phyloP scores from a whole-genome alignment of 2,888 invertebrate species.

The Lochmaea capreae region DNA sequence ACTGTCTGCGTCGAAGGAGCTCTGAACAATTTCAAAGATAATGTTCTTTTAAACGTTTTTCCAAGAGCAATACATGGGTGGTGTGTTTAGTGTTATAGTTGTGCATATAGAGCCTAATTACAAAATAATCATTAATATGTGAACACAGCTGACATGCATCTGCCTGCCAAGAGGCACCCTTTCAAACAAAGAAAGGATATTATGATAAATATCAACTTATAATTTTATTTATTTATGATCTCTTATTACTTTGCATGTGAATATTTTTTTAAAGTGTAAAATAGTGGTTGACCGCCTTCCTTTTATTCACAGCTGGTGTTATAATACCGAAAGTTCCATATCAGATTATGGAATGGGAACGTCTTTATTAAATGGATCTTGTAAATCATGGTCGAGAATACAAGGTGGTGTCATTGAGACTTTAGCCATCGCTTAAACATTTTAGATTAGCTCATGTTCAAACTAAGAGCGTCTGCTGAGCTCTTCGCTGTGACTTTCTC shows the following conservation, averaged over 20 bases:
- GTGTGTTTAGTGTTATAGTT: slow-evolving; percentile 59
- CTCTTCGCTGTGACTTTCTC: too few species aligned
- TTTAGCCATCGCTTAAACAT: too few species aligned
- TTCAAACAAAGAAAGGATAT: slow-evolving; percentile 65
- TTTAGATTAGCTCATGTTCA: not conserved
- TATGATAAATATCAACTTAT: slow-evolving; percentile 65
- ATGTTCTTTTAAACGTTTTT: slow-evolving; percentile 37
- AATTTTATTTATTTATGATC: slow-evolving; percentile 64
- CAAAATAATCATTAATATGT: slow-evolving; percentile 66
- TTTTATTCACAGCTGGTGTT: slow-evolving; percentile 25
- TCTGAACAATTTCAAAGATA: slow-evolving; percentile 24
- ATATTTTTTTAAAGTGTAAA: slow-evolving; percentile 37
- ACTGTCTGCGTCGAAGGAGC: not conserved
- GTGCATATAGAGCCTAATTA: slow-evolving; percentile 64
- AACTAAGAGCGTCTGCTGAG: not conserved
- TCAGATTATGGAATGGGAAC: not conserved
- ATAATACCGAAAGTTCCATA: not conserved
- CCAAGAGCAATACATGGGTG: slow-evolving; percentile 43
- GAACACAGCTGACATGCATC: slow-evolving; percentile 65
- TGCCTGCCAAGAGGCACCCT: slow-evolving; percentile 65
- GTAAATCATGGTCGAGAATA: not conserved
- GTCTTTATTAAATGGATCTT: not conserved
- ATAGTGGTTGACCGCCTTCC: slow-evolving; percentile 32
- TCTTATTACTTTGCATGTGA: slow-evolving; percentile 59
- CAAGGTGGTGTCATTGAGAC: not conserved